These are phyloP conservation scores for Acridotheres tristis DNA, from an alignment of 2,797 vertebrate genomes.

Conservation along the genomic window DNA sequence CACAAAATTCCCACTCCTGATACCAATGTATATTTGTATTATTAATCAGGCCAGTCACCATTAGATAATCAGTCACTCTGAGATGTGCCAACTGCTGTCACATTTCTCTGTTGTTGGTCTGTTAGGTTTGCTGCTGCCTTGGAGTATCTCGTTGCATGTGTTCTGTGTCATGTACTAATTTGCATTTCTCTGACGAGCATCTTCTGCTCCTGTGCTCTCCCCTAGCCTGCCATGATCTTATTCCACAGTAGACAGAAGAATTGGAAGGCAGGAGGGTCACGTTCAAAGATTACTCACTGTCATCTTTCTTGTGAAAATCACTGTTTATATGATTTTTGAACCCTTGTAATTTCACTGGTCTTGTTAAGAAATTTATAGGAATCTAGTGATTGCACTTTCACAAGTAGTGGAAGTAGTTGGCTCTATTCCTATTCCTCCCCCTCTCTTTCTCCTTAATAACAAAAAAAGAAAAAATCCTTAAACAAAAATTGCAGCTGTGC, in stretches of 20 bases:
- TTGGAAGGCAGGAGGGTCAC: conserved; percentile 37
- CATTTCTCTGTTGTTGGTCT: conserved; percentile 41
- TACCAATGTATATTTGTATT: neutral
- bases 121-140: neutral
- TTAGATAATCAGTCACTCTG: neutral
- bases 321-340: neutral
- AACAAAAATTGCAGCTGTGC: neutral
- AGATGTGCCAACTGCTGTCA: neutral
- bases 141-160: conserved; percentile 62
- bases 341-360: neutral
- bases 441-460: neutral
- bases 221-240: conserved; percentile 56
- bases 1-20: neutral
- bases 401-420: neutral
- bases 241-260: conserved; percentile 42
- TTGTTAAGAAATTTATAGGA: neutral
- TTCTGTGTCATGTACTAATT: conserved; percentile 61
- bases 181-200: conserved; percentile 56
- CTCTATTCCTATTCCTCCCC: neutral
- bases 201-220: conserved; percentile 66
- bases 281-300: neutral
- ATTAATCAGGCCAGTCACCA: neutral
- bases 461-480: neutral
- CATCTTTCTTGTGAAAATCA: neutral
- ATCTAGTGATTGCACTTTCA: neutral